A percentile compares a stretch with the other conserved stretches of the same genome.
These are phyloP conservation scores for Holothuria leucospilota DNA, from an alignment of 53 echinoderm and acorn worm genomes.

Conservation along the genomic window DNA sequence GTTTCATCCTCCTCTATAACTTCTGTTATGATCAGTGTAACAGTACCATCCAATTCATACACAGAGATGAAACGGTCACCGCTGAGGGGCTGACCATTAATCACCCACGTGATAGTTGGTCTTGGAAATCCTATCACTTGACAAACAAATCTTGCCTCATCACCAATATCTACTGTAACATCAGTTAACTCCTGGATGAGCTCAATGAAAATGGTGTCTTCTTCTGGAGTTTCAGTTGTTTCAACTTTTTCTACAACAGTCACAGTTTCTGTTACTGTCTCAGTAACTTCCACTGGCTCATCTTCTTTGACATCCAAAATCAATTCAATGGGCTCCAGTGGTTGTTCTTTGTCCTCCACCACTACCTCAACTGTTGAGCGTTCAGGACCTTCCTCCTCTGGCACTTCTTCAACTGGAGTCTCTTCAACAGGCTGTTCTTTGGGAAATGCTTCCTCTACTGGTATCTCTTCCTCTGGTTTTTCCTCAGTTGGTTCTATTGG, in stretches of 20 bases:
- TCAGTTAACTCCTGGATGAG: conserved; percentile 65
- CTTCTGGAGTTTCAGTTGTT: conserved; percentile 37
- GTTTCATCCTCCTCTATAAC: conserved; percentile 84
- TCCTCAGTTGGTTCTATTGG: neutral
- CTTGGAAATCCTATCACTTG: conserved; percentile 84
- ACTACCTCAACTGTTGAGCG: conserved; percentile 16
- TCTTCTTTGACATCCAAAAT: conserved; percentile 37
- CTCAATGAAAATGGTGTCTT: conserved; percentile 55
- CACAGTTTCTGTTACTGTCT: conserved; percentile 28
- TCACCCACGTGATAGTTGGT: conserved; percentile 86
- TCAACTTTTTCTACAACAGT: conserved; percentile 30
- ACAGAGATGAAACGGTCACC: conserved; percentile 84
- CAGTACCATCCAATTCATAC: conserved; percentile 82
- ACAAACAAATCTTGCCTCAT: conserved; percentile 74
- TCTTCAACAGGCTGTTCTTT: conserved; percentile 55
- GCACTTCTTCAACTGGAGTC: conserved; percentile 2
- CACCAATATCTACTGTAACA: conserved; percentile 75
- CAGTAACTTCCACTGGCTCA: conserved; percentile 29
- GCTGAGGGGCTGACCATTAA: conserved; percentile 72
- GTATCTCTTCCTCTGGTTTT: conserved; percentile 38
- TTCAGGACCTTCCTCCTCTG: conserved; percentile 28
- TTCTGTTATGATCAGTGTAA: conserved; percentile 72
- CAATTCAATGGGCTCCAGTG: conserved; percentile 28
- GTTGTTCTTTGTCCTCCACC: conserved; percentile 1
- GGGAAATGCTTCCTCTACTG: neutral